Evolutionary conservation across 2,888 invertebrate species (phyloP), one percentile per base, ranked within the genome.

Genomic region (Melikaiella ostensackeni): DNA sequence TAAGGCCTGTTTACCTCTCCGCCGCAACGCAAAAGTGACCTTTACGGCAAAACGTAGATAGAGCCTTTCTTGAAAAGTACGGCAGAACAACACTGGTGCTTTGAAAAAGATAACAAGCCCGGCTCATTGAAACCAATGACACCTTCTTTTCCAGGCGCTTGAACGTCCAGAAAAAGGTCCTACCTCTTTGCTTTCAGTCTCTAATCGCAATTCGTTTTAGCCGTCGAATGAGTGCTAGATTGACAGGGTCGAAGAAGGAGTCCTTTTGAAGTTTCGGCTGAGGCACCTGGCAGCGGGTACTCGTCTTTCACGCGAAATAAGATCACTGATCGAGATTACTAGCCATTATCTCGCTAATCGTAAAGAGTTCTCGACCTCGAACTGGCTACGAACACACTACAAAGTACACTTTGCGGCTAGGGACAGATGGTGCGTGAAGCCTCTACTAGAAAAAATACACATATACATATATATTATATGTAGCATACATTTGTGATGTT

Each of bases 291-390:
- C 79, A 79, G 81, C 70, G 66, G 21, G 57, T 57, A 86, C 84
- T 88, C 88, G 83, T 86, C 89, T 90, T 89, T 90, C 88, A 89
- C 89, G 88, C 90, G 88, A 89, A 90, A 90, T 85, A 87, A 90
- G 90, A 90, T 90, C 89, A 88, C 84, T 84, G 85, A 76, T 83
- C 80, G 82, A 89, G 90, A 90, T 90, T 88, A 88, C 84, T 75
- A 80, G 64, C 86, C 79, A 89, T 88, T 89, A 89, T 89, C 89
- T 87, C 84, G 84, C 84, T 89, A 90, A 90, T 90, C 90, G 87
- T 83, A 84, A 88, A 89, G 89, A 89, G 89, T 90, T 90, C 80
- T 84, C 86, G 79, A 79, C 74, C 80, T 75, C 42, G 57, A 64
- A 21, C 62, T 33, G 59, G 64, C 62, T 57, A 64, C 74, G 46